These are phyloP conservation scores for Chrosomus eos DNA, from an alignment of 2,797 vertebrate species.

Conservation along the genomic window DNA sequence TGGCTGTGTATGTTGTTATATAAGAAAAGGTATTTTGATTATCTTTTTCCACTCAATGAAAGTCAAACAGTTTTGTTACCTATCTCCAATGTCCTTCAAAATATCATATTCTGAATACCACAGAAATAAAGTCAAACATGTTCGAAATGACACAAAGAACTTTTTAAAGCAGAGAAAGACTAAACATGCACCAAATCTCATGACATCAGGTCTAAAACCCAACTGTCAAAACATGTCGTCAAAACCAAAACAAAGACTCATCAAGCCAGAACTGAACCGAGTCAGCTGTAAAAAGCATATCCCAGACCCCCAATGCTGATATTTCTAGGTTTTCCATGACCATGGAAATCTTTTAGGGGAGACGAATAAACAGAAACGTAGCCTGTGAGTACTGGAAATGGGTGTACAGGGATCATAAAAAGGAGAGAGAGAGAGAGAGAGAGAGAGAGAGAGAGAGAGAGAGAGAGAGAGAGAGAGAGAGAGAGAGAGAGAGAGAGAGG, in stretches of 20 bases:
- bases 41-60: not conserved
- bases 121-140: not conserved
- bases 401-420: not conserved
- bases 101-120: not conserved
- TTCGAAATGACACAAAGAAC: not conserved
- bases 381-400: not conserved
- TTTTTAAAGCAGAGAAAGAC: not conserved
- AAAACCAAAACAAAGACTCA: constrained; percentile 12
- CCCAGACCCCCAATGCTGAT: not conserved
- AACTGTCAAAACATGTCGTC: not conserved
- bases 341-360: not conserved
- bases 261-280: not conserved
- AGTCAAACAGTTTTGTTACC: not conserved
- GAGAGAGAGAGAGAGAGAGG: too few relatives aligned
- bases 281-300: not conserved
- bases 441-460: not conserved
- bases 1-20: not conserved
- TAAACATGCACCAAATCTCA: not conserved
- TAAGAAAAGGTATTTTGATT: not conserved
- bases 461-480: not conserved
- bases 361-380: not conserved
- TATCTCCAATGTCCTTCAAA: not conserved
- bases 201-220: not conserved
- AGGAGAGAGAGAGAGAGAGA: not conserved
- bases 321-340: not conserved